These are phyloP conservation scores for Euplagia quadripunctaria DNA, from an alignment of 2,888 invertebrate genomes.

Conservation along the genomic window DNA sequence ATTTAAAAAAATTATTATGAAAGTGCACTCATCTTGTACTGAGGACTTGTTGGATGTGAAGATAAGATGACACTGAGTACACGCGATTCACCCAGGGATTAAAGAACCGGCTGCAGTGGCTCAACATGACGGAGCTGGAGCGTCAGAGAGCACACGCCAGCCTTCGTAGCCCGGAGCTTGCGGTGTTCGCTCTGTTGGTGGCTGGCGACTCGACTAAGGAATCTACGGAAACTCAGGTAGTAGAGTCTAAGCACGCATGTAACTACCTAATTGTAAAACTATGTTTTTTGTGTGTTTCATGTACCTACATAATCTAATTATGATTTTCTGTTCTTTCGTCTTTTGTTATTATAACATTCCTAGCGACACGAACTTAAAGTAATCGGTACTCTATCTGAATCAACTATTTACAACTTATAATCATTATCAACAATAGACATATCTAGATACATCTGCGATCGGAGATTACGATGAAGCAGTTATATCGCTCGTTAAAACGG, in stretches of 20 bases:
- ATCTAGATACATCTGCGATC: too few species aligned
- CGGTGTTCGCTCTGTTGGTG: slow-evolving; percentile 65
- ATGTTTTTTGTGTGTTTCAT: slow-evolving; percentile 15
- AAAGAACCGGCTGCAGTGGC: slow-evolving; percentile 71
- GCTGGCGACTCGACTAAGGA: slow-evolving; percentile 62
- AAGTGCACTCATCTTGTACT: too few species aligned
- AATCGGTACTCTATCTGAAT: too few species aligned
- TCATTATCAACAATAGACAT: too few species aligned
- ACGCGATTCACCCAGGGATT: slow-evolving; percentile 53
- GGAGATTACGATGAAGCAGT: too few species aligned
- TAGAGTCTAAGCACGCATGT: neutral
- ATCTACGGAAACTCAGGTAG: slow-evolving; percentile 38
- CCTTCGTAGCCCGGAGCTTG: slow-evolving; percentile 73
- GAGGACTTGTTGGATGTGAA: neutral
- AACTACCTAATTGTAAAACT: neutral
- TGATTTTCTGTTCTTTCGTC: too few species aligned
- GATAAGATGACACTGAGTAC: neutral
- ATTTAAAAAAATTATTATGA: too few species aligned
- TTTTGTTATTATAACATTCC: too few species aligned
- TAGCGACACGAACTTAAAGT: too few species aligned
- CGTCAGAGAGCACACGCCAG: slow-evolving; percentile 70
- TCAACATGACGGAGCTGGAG: slow-evolving; percentile 67
- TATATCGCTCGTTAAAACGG: too few species aligned
- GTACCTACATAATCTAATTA: neutral
- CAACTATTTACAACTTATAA: too few species aligned